These are phyloP conservation scores for Tragopan temminckii DNA, from an alignment of 2,797 vertebrate species.

Conservation along the genomic window DNA sequence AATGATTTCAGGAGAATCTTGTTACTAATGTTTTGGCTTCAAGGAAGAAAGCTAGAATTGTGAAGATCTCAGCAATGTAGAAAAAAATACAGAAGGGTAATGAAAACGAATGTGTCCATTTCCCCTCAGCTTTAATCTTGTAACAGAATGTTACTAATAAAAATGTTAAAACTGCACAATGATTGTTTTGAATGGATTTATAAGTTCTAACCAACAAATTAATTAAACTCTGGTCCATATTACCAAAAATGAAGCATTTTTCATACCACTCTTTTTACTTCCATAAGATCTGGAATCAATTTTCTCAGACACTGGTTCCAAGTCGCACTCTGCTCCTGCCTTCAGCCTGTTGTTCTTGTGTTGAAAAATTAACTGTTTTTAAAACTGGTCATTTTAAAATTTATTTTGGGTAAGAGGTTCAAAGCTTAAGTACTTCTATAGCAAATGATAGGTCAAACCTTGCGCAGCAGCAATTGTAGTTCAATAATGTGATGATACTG, in stretches of 20 bases:
- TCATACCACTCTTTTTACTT: neutral
- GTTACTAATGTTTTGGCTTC: neutral
- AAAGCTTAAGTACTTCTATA: neutral
- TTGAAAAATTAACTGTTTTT: neutral
- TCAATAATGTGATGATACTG: neutral
- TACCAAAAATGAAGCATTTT: neutral
- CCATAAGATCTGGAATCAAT: neutral
- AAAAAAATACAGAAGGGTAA: neutral
- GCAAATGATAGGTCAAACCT: neutral
- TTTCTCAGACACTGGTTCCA: neutral
- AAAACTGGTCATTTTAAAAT: neutral
- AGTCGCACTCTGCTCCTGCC: accelerated
- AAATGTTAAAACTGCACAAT: neutral
- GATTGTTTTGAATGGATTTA: neutral
- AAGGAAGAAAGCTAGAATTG: neutral
- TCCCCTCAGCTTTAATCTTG: neutral
- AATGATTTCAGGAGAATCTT: slow-evolving; percentile 11
- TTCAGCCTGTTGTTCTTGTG: neutral
- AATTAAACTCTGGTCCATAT: neutral
- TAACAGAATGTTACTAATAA: neutral
- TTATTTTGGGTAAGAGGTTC: neutral
- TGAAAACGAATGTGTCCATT: neutral
- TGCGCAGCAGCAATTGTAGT: neutral
- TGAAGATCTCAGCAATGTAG: neutral
- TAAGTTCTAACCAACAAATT: neutral